These are phyloP conservation scores for Dinoponera quadriceps DNA, from an alignment of 1,140 invertebrate species.

Conservation along the genomic window DNA sequence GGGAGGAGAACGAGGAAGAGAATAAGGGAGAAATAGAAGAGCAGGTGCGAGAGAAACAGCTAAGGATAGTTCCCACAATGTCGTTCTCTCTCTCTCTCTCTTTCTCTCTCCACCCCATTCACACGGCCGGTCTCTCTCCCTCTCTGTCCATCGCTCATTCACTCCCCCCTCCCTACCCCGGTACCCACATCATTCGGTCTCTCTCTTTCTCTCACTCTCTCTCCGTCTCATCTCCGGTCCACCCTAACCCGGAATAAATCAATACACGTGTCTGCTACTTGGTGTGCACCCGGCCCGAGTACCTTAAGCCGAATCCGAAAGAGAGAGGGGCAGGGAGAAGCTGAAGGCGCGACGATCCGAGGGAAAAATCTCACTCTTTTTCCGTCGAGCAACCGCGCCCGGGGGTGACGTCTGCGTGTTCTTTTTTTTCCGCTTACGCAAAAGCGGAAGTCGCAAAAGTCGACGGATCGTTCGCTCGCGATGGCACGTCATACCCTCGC, in stretches of 20 bases:
- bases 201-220: not conserved
- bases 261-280: constrained; percentile 85
- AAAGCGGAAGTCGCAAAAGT: no score
- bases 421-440: no score
- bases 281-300: constrained; percentile 72
- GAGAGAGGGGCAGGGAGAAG: constrained; percentile 2
- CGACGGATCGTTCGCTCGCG: no score
- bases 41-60: not conserved
- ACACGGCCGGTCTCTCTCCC: constrained; percentile 19
- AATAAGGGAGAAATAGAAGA: not conserved
- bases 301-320: constrained; percentile 73
- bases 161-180: no score
- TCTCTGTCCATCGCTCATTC: constrained; percentile 6
- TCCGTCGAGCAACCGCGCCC: no score
- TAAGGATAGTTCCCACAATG: constrained; percentile 54
- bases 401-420: no score
- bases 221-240: constrained; percentile 61
- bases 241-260: constrained; percentile 83
- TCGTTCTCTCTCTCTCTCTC: constrained; percentile 26
- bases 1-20: not conserved
- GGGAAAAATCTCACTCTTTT: constrained; percentile 19
- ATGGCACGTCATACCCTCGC: no score
- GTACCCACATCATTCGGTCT: not conserved
- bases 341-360: not conserved
- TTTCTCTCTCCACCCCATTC: constrained; percentile 18